A percentile compares a stretch with the other conserved stretches of the same genome.
Evolutionary conservation across 2,113 vertebrate genomes (phyloP).

Genomic region (Phasianus colchicus): DNA sequence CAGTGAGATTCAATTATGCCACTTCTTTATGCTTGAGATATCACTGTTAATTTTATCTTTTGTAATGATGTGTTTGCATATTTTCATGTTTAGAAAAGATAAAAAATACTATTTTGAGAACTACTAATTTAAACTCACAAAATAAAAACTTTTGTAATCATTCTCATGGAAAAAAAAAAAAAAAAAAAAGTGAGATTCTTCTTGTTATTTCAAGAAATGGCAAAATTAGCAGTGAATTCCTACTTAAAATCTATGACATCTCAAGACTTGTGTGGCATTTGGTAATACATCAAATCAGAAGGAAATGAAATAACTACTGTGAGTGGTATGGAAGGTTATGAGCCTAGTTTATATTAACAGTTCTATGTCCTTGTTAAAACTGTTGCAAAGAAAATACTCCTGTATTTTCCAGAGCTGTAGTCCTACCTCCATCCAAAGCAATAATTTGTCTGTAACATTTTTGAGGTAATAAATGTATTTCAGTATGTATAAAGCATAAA

Average conservation of each 20-base stretch:
- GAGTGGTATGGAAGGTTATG: background rate
- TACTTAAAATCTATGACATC: background rate
- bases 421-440: background rate
- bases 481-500: conserved; percentile 28
- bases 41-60: conserved; percentile 17
- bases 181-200: background rate
- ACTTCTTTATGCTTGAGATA: background rate
- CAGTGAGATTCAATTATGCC: background rate
- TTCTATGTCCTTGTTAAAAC: background rate
- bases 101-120: background rate
- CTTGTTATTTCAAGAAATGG: conserved; percentile 42
- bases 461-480: conserved; percentile 35
- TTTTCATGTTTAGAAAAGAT: background rate
- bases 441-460: background rate
- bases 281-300: background rate
- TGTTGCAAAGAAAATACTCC: conserved; percentile 41
- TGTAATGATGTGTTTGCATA: background rate
- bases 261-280: background rate
- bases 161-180: background rate
- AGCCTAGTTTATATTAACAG: conserved; percentile 35
- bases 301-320: conserved; percentile 1
- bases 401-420: no score
- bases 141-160: conserved; percentile 17
- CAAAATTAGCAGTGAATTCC: conserved; percentile 13
- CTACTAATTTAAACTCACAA: background rate